phyloP scores from a whole-genome alignment of 2,888 invertebrate species.

The Reticulitermes lucifugus region DNA sequence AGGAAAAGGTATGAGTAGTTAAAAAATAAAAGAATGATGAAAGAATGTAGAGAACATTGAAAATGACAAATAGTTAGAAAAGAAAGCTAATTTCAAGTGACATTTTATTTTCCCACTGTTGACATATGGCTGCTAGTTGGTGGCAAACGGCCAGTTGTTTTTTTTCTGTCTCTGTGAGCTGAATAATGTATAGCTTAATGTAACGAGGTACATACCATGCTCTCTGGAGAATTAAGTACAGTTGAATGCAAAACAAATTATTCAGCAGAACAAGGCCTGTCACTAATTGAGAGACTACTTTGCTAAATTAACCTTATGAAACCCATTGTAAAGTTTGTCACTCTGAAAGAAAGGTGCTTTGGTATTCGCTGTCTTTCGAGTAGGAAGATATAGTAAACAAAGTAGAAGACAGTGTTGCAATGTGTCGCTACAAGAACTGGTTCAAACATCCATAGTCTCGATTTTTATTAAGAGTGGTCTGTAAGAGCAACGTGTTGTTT shows the following conservation, averaged over 20 bases:
- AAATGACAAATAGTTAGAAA: constrained; percentile 27
- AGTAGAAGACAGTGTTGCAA: too few species aligned
- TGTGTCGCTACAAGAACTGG: too few species aligned
- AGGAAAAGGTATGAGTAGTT: not conserved
- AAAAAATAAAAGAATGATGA: constrained; percentile 5
- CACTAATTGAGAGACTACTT: not conserved
- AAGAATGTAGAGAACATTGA: constrained; percentile 10
- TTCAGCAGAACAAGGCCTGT: not conserved
- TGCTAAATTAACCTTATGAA: not conserved
- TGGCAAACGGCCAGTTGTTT: constrained; percentile 22
- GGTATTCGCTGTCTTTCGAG: not conserved
- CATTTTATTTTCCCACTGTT: constrained; percentile 20
- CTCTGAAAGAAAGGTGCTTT: not conserved
- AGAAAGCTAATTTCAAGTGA: constrained; percentile 17
- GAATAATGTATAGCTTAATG: constrained; percentile 11
- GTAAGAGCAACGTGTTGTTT: too few species aligned
- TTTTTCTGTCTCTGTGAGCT: not conserved
- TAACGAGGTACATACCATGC: not conserved
- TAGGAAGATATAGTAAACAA: not conserved
- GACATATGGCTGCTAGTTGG: constrained; percentile 10
- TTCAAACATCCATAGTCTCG: too few species aligned
- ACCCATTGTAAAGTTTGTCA: not conserved
- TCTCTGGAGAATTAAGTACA: constrained; percentile 6
- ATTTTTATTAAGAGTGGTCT: too few species aligned
- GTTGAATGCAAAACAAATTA: constrained; percentile 26